Conservation (phyloP, 1,140 invertebrate genomes). For the Ostrea edulis region DNA sequence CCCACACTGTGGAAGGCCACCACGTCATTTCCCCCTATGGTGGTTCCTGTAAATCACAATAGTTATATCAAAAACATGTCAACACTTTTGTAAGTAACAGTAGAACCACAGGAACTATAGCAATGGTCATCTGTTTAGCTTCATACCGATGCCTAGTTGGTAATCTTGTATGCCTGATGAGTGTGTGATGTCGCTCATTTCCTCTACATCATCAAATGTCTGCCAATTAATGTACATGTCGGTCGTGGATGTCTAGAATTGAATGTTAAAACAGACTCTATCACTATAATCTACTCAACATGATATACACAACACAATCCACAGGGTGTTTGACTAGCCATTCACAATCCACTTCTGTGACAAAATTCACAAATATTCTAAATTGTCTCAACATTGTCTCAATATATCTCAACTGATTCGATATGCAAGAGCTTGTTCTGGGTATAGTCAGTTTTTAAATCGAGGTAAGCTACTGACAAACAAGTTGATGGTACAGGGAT, state of each 20-base stretch:
- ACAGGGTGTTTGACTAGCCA: no score
- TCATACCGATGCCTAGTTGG: conserved; percentile 58
- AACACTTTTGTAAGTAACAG: neutral
- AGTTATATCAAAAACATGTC: neutral
- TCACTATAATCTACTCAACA: neutral
- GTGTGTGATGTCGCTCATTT: conserved; percentile 45
- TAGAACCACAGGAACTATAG: neutral
- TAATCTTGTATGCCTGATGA: conserved; percentile 60
- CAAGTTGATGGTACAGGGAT: no score
- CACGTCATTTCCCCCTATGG: conserved; percentile 59
- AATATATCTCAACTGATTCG: no score
- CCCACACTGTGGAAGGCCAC: conserved; percentile 58
- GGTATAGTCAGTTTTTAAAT: no score
- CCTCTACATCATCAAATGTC: conserved; percentile 64
- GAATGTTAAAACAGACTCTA: neutral
- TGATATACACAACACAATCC: neutral
- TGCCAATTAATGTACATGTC: conserved; percentile 61
- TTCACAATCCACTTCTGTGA: no score
- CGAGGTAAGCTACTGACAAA: no score
- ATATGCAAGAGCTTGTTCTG: no score
- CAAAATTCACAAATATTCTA: no score
- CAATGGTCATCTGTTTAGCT: neutral
- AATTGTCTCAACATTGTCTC: no score
- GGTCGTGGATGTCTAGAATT: conserved; percentile 50
- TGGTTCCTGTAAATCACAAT: conserved; percentile 53